Evolutionary conservation across 92 coral and sea anemone genomes (phyloP), one percentile per base, ranked within the genome.

Genomic region (Bergia sp.): DNA sequence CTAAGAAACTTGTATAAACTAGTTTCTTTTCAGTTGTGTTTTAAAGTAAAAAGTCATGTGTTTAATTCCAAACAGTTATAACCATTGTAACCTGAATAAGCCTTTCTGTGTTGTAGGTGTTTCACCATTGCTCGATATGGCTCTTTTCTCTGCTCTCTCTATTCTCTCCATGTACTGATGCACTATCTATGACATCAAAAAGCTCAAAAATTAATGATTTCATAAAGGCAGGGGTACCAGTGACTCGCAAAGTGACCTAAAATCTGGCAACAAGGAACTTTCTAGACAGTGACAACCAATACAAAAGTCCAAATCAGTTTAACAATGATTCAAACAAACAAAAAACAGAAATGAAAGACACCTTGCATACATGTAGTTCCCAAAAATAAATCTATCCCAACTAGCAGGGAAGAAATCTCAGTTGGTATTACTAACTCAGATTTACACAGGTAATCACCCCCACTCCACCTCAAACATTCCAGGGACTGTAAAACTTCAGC

Each of bases 141-240:
- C 90, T 50, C 91, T 94, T 43, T 88, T 88, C 76, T 96, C 99
- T 55, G 94, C 95, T 77, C 93, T 95, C 53, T 96, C 98, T 47
- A 95, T 90, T 85, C 96, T 94, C 74, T 96, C 99, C 98, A 96
- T 95, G 86, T 95, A 96, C 75, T 96, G 96, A 83, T 95, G 99
- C 73, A 96, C 96, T 86, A 96, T 85, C 99, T 96, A 75, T 6
- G 18, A 21, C 8, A 29, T 57, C 4, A 58, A 8, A 82, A 0
- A 82, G 42, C 21, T 21, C 1, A 66, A n/a, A 61, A 16, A 15
- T 9, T 81, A 6, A 29, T 10, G 37, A 55, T 50, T 23, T 2
- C 4, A 72, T 4, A 1, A 13, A 71, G 15, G 3, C 0, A 49
- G 40, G 20, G 41, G 6, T 37, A 89, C 40, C 16, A 6, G 18